Base-by-base conservation (phyloP, 2,888 invertebrate species). In the Darwinula stevensoni region DNA sequence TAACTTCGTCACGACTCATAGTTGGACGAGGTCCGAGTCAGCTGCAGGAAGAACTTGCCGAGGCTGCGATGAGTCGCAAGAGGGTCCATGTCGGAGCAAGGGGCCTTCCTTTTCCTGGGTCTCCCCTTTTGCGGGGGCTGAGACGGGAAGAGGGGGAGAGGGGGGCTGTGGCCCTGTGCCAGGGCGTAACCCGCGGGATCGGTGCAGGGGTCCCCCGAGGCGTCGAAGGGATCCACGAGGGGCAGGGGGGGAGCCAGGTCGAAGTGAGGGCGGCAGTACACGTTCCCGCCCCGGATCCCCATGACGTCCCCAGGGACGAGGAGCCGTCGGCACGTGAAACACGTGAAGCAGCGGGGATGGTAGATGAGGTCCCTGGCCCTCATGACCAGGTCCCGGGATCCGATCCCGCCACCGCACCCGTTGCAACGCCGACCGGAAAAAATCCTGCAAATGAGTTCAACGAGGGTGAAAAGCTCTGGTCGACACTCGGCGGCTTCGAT, bases 401-500 rank as follows among this genome's bases (percentile, higher is more conserved):
- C 67, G 45, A 86, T 76, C 4, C 73, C 73, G 31, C 68, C 64
- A 16, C 69, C 69, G 46, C 84, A 86, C 30, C 80, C 64, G 5
- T 72, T 69, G 51, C 82, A 82, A 36, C 76, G 63, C 43, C 74
- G 67, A 88, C 88, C 80, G 71, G 61, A 78, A 75, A 56, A 88
- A 88, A 56, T 88, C 86, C 49, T 75, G 76, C 59, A 63, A 62
- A 26, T 27, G 31, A 35, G 31, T n/a, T n/a, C 35, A 29, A 29
- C 18, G 30, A 27, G n/a, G 5, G 12, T 14, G 13, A n/a, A 16
- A 3, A 4, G 27, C 16, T 3, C 3, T 14, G 4, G 29, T 13
- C 9, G 12, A 29, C n/a, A n/a, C n/a, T n/a, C n/a, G n/a, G n/a
- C n/a, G n/a, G n/a, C n/a, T n/a, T n/a, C n/a, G n/a, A n/a, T n/a